phyloP scores from a whole-genome alignment of 2,888 invertebrate genomes.

The Mesochorus sp. region DNA sequence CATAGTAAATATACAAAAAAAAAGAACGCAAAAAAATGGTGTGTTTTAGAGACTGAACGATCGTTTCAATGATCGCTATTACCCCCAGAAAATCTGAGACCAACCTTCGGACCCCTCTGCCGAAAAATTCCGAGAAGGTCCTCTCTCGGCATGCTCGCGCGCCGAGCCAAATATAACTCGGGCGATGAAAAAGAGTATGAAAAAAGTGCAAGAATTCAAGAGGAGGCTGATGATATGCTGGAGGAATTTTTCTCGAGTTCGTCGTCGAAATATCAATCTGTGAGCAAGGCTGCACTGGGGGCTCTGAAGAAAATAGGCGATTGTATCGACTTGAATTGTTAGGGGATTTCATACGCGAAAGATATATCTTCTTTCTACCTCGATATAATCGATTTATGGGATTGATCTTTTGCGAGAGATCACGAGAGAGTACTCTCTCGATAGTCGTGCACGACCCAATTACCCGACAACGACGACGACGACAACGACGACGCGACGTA shows the following conservation, averaged over 20 bases:
- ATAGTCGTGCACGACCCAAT: conserved; percentile 61
- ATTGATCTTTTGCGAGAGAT: conserved; percentile 42
- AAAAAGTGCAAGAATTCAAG: conserved; percentile 33
- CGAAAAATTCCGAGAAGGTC: conserved; percentile 58
- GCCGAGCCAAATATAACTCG: conserved; percentile 60
- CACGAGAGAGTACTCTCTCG: conserved; percentile 33
- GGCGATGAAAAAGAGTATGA: conserved; percentile 20
- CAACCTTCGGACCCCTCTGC: conserved; percentile 48
- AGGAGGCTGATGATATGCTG: conserved; percentile 7
- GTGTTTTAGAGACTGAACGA: background rate
- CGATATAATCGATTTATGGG: conserved; percentile 37
- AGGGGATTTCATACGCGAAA: background rate
- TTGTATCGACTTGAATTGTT: conserved; percentile 4
- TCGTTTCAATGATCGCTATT: conserved; percentile 22
- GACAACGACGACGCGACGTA: conserved; percentile 52
- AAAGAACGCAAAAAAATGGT: no score
- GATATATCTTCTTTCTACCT: background rate
- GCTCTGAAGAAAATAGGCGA: background rate
- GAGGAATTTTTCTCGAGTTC: conserved; percentile 17
- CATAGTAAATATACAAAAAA: no score
- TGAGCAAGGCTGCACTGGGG: background rate
- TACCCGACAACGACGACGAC: conserved; percentile 32
- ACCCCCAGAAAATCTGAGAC: background rate
- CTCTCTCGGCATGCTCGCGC: conserved; percentile 33
- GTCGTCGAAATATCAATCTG: background rate